Evolutionary conservation across 2,113 vertebrate species (phyloP).

Genomic region (Tragelaphus scriptus): DNA sequence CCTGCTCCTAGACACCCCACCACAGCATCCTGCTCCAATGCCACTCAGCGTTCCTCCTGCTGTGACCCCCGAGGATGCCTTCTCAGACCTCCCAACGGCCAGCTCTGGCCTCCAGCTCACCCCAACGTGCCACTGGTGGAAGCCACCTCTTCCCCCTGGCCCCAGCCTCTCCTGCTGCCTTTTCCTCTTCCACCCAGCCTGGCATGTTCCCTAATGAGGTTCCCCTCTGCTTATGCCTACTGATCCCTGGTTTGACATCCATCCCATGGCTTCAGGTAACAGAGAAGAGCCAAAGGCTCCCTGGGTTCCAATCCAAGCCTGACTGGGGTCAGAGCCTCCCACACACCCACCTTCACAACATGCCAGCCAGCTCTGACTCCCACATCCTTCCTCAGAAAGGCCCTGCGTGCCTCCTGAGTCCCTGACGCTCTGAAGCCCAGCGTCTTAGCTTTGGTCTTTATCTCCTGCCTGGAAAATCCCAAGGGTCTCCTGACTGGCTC

Average conservation of each 20-base stretch:
- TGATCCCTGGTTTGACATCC: background rate
- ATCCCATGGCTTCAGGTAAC: background rate
- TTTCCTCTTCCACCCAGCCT: background rate
- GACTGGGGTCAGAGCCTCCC: background rate
- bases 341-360: background rate
- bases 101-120: background rate
- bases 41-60: background rate
- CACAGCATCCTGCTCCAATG: background rate
- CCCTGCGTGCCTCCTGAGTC: background rate
- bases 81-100: background rate
- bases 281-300: background rate
- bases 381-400: background rate
- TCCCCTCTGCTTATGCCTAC: background rate
- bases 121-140: background rate
- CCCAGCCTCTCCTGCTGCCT: background rate
- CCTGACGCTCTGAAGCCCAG: background rate
- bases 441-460: background rate
- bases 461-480: background rate
- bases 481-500: background rate
- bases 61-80: background rate
- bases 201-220: background rate
- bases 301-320: background rate
- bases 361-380: background rate
- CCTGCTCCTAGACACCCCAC: too few species aligned
- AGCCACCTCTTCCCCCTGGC: too few species aligned